Evolutionary conservation across 2,888 invertebrate species (phyloP).

Genomic region (Horisme vitalbata): DNA sequence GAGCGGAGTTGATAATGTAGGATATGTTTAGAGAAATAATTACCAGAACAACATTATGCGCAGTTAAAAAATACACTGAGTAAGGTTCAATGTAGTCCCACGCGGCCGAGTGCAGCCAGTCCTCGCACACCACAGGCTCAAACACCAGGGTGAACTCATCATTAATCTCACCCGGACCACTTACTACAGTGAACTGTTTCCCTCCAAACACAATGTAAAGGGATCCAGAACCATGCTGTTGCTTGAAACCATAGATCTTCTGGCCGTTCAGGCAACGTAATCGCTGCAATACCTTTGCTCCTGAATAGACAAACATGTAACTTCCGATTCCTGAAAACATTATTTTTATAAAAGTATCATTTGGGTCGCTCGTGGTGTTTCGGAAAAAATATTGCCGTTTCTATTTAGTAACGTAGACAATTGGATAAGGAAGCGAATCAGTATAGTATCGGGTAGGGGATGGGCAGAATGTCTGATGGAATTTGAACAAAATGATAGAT

Average conservation of each 20-base stretch:
- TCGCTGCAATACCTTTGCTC: conserved; percentile 40
- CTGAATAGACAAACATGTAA: conserved; percentile 57
- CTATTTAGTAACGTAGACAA: too few species aligned
- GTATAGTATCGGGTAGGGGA: too few species aligned
- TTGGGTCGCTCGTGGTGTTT: too few species aligned
- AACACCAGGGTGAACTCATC: conserved; percentile 36
- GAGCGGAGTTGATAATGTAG: too few species aligned
- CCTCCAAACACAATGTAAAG: conserved; percentile 82
- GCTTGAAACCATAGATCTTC: conserved; percentile 83
- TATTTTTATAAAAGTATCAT: not conserved
- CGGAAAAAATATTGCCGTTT: too few species aligned
- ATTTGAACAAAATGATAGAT: too few species aligned
- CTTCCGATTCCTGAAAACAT: conserved; percentile 80
- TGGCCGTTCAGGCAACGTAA: conserved; percentile 65
- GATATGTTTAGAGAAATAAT: not conserved
- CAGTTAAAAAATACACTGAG: conserved; percentile 83
- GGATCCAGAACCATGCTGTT: conserved; percentile 39
- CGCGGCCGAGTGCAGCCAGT: conserved; percentile 86
- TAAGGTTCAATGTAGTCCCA: conserved; percentile 75
- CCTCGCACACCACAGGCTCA: conserved; percentile 65
- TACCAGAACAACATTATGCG: conserved; percentile 85
- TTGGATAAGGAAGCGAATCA: too few species aligned
- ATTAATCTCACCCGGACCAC: conserved; percentile 3
- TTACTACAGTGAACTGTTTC: conserved; percentile 70
- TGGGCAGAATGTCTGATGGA: too few species aligned